These are phyloP conservation scores for Myocastor coypus DNA, from an alignment of 2,113 vertebrate genomes.

Conservation along the genomic window DNA sequence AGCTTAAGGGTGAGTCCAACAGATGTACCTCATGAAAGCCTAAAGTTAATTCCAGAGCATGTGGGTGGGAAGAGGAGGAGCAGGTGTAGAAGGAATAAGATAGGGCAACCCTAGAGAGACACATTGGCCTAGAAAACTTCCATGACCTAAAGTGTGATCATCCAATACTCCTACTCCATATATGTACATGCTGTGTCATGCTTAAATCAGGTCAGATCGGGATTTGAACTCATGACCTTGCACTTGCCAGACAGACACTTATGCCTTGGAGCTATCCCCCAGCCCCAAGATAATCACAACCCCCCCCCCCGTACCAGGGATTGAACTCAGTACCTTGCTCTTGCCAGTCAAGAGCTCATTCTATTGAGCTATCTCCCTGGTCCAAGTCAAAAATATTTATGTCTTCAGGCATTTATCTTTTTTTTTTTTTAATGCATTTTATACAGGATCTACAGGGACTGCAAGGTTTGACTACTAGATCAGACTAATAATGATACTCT, in stretches of 20 bases:
- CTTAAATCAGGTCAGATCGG: not conserved
- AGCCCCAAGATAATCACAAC: too few relatives aligned
- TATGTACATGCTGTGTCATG: not conserved
- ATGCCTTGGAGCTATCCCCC: too few relatives aligned
- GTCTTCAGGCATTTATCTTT: not conserved
- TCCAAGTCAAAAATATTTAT: not conserved
- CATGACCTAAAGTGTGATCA: not conserved
- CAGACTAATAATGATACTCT: too few relatives aligned
- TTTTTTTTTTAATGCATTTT: not conserved
- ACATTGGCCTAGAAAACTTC: not conserved
- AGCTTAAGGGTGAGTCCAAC: not conserved
- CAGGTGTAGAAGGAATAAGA: not conserved
- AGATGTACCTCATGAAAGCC: not conserved
- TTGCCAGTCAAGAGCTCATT: too few relatives aligned
- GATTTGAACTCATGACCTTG: too few relatives aligned
- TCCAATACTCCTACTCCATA: not conserved
- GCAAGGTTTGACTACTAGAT: too few relatives aligned
- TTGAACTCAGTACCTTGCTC: too few relatives aligned
- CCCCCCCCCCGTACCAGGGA: too few relatives aligned
- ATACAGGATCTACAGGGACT: too few relatives aligned
- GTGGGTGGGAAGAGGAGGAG: not conserved
- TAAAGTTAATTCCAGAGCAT: conserved; percentile 19
- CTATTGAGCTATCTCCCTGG: too few relatives aligned
- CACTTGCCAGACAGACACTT: too few relatives aligned
- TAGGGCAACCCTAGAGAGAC: not conserved